Base-by-base conservation (phyloP, 1,140 invertebrate species). In the Pseudomyrmex dendroicus region DNA sequence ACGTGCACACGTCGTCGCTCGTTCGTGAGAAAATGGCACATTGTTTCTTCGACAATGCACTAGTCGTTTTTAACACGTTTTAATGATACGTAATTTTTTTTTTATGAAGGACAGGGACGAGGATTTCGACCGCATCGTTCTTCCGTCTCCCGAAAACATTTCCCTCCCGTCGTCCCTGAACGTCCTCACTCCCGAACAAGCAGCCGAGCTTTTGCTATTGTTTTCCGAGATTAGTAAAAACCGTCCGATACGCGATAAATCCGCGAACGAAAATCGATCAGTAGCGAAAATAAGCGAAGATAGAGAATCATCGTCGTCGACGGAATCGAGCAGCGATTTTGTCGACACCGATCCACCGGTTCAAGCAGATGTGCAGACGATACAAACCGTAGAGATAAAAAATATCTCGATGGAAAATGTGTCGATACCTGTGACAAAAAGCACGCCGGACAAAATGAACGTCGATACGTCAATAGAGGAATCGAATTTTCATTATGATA, bases 91-190 rank as follows among this genome's bases (percentile, higher is more conserved):
- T 78, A 78, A 35, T 35, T 7, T 25, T 20, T 66, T 84, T 83
- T 89, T 89, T 90, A 50, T 88, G 86, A 94, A 94, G 93, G 92
- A 88, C 72, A 90, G 89, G 74, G 88, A 87, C 83, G 86, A 91
- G 78, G 82, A 84, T 68, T 80, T 73, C 72, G 85, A 93, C 73
- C 82, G 73, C 86, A 84, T 84, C 82, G 90, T 88, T 57, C 52
- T 87, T 83, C 66, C 86, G 62, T 66, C 61, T 35, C 86, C 83
- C 63, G 83, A 88, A 73, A 78, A 86, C 56, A 67, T 84, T 63
- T 82, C 83, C 83, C 56, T 85, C 50, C 77, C 83, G 46, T 83
- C 89, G 56, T 87, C 91, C 17, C 67, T 92, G 10, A 76, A 88
- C 50, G 59, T 89, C 15, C 85, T 94, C 2, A 93, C 74, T 77